These are phyloP conservation scores for Acanthosepion pharaonis DNA, from an alignment of 2,888 invertebrate genomes.

Conservation along the genomic window DNA sequence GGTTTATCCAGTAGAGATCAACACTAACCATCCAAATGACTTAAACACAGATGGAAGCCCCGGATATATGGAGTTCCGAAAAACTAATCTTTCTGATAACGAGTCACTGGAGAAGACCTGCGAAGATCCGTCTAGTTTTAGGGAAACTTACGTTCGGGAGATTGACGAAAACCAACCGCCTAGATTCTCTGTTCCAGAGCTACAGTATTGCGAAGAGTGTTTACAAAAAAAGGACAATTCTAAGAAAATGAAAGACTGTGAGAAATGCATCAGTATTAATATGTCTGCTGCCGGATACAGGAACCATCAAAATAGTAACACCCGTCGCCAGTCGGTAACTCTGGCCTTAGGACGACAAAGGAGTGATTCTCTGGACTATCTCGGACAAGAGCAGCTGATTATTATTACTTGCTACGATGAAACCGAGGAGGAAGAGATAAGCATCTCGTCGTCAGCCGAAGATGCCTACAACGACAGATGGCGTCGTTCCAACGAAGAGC, in stretches of 20 bases:
- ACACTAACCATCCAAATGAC: background rate
- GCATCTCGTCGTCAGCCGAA: background rate
- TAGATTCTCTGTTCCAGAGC: background rate
- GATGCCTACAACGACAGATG: background rate
- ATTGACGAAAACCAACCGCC: background rate
- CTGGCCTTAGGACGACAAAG: constrained; percentile 42
- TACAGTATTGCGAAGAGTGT: background rate
- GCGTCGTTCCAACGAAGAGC: background rate
- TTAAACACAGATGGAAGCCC: background rate
- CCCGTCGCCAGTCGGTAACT: constrained; percentile 6
- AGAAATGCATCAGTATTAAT: background rate
- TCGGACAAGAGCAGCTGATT: constrained; percentile 35
- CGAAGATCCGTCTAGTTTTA: background rate
- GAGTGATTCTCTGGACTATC: constrained; percentile 41
- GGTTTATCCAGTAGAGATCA: background rate
- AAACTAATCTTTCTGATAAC: background rate
- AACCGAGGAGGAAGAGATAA: background rate
- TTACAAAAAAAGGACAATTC: background rate
- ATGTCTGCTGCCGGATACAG: background rate
- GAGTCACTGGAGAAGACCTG: background rate
- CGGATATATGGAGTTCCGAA: background rate
- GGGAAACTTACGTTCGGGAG: background rate
- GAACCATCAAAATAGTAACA: background rate
- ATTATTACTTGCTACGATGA: background rate
- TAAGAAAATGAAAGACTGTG: background rate